Base-by-base conservation (phyloP, 2,113 vertebrate species). In the Sciurus niger region DNA sequence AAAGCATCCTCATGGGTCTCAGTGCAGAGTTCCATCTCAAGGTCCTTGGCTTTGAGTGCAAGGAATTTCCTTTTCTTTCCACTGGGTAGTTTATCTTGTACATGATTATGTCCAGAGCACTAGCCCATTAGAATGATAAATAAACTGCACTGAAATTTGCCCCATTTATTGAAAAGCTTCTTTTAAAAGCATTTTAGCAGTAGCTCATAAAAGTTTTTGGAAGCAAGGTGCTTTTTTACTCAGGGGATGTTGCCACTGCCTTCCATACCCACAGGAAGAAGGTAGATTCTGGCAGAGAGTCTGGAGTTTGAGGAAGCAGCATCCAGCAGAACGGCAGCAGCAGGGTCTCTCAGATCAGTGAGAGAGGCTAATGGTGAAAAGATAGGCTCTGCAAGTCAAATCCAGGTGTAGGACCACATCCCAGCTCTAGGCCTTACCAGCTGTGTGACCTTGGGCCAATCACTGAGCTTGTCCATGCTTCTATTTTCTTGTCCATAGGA, bases 151-250 rank as follows among this genome's bases (percentile, higher is more conserved):
- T 60, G 84, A 94, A 79, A 79, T 68, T 60, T 77, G 37, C 65
- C 58, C 7, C 0, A 53, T 83, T 92, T 87, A 74, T 73, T 43
- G n/a, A 96, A 32, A 43, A 79, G 24, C 25, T 87, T 76, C 11
- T 48, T 91, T 93, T 48, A 70, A 91, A 92, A 92, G 53, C 43
- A 68, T 79, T 65, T 89, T 92, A 72, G 67, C 30, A 92, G 93
- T 58, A 68, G 73, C 67, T 70, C 17, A 32, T 30, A 95, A 46
- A 78, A 85, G 40, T 37, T 90, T 91, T 43, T 13, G 14, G 90
- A 83, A 84, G 53, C 22, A 83, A 95, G 32, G 30, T 94, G 24
- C 46, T 82, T 89, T 92, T 84, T 78, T 37, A 63, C 40, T 73
- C 37, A 43, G 37, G 73, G 53, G 46, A 34, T 20, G 7, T 55